A percentile compares a stretch with the other conserved stretches of the same genome.
phyloP scores from a whole-genome alignment of 1,140 invertebrate genomes.

The Panagrolaimus sp. region DNA sequence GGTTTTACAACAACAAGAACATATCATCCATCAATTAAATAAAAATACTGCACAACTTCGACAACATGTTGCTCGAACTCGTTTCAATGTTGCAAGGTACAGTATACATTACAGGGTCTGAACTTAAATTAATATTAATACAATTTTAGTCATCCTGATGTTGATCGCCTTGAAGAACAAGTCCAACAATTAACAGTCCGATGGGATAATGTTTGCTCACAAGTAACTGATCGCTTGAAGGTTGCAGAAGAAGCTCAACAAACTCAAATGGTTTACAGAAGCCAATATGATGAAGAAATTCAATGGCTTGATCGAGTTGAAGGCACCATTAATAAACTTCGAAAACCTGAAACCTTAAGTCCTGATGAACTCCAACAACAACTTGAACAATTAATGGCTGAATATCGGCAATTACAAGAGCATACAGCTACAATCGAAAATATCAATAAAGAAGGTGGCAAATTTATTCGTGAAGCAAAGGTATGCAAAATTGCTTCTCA shows the following conservation, averaged over 20 bases:
- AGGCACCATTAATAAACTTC: slow-evolving; percentile 66
- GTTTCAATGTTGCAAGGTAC: slow-evolving; percentile 67
- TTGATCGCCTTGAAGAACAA: slow-evolving; percentile 87
- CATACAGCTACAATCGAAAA: slow-evolving; percentile 84
- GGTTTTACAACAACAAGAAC: slow-evolving; percentile 73
- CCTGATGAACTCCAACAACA: slow-evolving; percentile 57
- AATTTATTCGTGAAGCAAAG: slow-evolving; percentile 91
- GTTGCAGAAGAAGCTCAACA: slow-evolving; percentile 55
- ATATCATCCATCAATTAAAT: slow-evolving; percentile 79
- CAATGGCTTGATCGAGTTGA: slow-evolving; percentile 65
- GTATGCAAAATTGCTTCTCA: too few species aligned
- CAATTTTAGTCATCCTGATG: slow-evolving; percentile 70
- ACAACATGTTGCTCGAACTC: slow-evolving; percentile 76
- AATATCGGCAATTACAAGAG: slow-evolving; percentile 82
- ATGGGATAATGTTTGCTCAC: slow-evolving; percentile 83
- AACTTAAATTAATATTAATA: too few species aligned
- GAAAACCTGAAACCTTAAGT: slow-evolving; percentile 55
- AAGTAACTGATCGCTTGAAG: slow-evolving; percentile 73
- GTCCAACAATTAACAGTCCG: slow-evolving; percentile 77
- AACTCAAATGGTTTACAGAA: slow-evolving; percentile 57
- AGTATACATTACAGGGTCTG: too few species aligned
- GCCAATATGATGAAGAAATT: slow-evolving; percentile 58
- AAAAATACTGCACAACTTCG: slow-evolving; percentile 80
- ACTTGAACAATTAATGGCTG: slow-evolving; percentile 62
- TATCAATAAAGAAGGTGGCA: slow-evolving; percentile 85